Conservation (phyloP, 2,888 invertebrate species). For the Plusia festucae region DNA sequence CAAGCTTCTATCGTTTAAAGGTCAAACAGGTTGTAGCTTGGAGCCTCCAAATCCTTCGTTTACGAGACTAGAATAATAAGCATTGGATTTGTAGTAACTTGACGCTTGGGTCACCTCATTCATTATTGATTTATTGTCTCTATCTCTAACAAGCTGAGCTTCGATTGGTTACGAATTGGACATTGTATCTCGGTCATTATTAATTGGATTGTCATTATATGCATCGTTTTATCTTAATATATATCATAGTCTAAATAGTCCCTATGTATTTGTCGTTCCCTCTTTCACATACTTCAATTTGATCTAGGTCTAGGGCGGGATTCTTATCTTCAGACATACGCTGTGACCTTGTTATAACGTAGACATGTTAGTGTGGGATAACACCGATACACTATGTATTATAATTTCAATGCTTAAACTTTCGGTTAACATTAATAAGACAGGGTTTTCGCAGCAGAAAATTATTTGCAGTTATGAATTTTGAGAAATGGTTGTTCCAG, state of each 20-base stretch:
- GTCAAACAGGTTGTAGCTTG: constrained; percentile 12
- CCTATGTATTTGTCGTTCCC: constrained; percentile 18
- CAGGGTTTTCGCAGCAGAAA: not conserved
- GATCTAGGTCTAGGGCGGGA: constrained; percentile 22
- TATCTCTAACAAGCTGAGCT: constrained; percentile 8
- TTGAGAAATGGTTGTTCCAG: too few relatives aligned
- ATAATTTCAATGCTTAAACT: not conserved
- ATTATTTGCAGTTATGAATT: not conserved
- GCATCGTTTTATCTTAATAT: not conserved
- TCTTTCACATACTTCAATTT: constrained; percentile 23
- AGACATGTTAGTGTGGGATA: constrained; percentile 10
- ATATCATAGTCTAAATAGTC: not conserved
- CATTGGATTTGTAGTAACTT: constrained; percentile 32
- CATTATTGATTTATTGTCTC: constrained; percentile 42
- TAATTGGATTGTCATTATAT: not conserved
- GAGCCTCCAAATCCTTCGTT: constrained; percentile 20
- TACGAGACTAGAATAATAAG: constrained; percentile 20
- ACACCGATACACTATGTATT: constrained; percentile 1
- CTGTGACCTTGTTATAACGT: constrained; percentile 7
- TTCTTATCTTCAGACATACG: constrained; percentile 30
- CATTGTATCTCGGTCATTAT: not conserved
- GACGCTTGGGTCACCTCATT: constrained; percentile 36
- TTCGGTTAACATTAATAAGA: not conserved
- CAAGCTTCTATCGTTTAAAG: constrained; percentile 14
- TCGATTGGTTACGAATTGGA: not conserved